These are phyloP conservation scores for Loxodonta africana DNA, from an alignment of 2,113 vertebrate genomes.

Conservation along the genomic window DNA sequence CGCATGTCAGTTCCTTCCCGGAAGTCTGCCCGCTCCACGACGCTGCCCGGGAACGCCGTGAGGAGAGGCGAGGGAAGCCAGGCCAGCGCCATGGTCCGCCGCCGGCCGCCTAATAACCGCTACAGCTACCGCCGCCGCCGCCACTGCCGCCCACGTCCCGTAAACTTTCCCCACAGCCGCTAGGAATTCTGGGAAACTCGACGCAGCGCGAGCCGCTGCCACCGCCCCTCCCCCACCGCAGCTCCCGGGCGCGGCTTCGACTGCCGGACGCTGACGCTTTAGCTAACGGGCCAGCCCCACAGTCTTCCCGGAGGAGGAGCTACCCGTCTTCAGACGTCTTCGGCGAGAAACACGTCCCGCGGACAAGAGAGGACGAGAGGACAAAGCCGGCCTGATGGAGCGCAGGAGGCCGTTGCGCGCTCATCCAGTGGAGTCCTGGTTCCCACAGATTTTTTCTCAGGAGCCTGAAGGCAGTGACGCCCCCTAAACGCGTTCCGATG, in stretches of 20 bases:
- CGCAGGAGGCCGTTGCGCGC: not conserved
- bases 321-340: accelerated
- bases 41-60: constrained; percentile 2
- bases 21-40: constrained; percentile 34
- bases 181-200: constrained; percentile 80
- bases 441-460: not conserved
- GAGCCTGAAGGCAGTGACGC: not conserved
- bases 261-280: accelerated
- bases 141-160: constrained; percentile 65
- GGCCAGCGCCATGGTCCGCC: constrained; percentile 64
- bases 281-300: not conserved
- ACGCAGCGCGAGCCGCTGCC: constrained; percentile 49
- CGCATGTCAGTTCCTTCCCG: constrained; percentile 53
- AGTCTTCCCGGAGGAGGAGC: accelerated
- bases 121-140: not conserved
- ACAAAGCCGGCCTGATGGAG: accelerated
- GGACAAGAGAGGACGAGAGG: accelerated
- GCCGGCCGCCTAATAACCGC: constrained; percentile 62
- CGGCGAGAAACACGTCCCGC: not conserved
- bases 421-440: accelerated
- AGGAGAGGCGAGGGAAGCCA: not conserved
- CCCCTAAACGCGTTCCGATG: not conserved
- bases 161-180: constrained; percentile 78
- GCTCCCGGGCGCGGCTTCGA: not conserved
- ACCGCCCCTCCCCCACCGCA: not conserved